Percentiles rank a stretch among this genome's conserved stretches.
Evolutionary conservation across 2,113 vertebrate species (phyloP).

Genomic region (Thinocorus orbignyianus): DNA sequence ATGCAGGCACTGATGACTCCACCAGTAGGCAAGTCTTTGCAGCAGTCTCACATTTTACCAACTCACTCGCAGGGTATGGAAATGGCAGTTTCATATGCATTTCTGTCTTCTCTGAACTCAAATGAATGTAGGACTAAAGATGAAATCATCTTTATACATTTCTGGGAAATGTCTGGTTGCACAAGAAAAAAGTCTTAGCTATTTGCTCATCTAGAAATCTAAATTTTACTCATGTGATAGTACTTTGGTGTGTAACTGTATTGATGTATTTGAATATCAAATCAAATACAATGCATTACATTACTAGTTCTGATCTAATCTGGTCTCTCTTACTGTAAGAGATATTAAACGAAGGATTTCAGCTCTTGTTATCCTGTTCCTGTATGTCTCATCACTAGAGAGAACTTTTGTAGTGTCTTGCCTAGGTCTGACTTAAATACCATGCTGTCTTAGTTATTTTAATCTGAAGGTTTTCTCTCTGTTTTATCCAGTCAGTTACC

Average conservation of each 20-base stretch:
- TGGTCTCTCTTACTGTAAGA: not conserved
- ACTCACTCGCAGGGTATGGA: not conserved
- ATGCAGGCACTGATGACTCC: not conserved
- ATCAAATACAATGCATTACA: not conserved
- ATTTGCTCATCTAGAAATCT: not conserved
- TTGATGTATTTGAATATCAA: not conserved
- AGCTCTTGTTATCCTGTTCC: not conserved
- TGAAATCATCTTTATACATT: not conserved
- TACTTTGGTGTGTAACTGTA: not conserved
- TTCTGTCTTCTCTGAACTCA: not conserved
- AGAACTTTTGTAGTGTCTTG: not conserved
- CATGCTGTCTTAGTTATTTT: not conserved
- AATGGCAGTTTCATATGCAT: not conserved
- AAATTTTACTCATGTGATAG: not conserved
- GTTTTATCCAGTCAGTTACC: not conserved
- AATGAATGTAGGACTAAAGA: not conserved
- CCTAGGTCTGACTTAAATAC: not conserved
- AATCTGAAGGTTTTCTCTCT: not conserved
- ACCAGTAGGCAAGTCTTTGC: not conserved
- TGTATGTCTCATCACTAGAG: not conserved
- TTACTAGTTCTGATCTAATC: not conserved
- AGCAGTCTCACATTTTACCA: not conserved
- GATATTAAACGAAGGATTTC: not conserved
- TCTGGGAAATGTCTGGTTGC: not conserved
- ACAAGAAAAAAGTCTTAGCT: not conserved